These are phyloP conservation scores for Colius striatus DNA, from an alignment of 2,113 vertebrate species.

Conservation along the genomic window DNA sequence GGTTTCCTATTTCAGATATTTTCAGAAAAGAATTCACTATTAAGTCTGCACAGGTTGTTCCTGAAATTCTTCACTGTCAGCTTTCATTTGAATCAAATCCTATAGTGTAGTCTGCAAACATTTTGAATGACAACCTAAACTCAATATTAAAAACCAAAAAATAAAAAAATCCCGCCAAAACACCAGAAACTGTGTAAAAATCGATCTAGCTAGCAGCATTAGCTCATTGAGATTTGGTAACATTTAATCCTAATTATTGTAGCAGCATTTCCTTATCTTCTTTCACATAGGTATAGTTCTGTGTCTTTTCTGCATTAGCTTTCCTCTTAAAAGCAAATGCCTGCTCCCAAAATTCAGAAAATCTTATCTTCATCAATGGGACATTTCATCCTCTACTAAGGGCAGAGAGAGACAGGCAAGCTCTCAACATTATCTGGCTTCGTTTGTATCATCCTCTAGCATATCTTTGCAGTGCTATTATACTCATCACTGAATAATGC, in stretches of 20 bases:
- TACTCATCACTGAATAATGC: constrained; percentile 64
- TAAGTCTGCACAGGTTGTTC: neutral
- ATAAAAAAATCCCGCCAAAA: neutral
- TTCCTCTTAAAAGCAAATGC: neutral
- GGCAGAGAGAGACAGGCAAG: neutral
- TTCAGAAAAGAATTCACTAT: neutral
- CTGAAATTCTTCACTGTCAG: neutral
- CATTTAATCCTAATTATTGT: neutral
- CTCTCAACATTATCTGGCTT: neutral
- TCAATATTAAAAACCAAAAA: neutral
- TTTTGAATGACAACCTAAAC: neutral
- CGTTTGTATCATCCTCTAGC: neutral
- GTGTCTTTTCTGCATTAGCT: neutral
- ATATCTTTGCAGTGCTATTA: neutral
- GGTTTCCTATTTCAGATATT: neutral
- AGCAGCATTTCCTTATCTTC: neutral
- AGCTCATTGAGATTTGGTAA: neutral
- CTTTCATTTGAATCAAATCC: neutral
- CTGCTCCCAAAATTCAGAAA: neutral
- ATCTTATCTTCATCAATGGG: neutral
- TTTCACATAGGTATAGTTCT: neutral
- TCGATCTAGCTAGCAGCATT: neutral
- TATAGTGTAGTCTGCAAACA: neutral
- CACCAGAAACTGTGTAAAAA: neutral
- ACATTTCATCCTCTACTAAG: neutral